Base-by-base conservation (phyloP, 2,113 vertebrate genomes). In the Oreochromis spilurus region DNA sequence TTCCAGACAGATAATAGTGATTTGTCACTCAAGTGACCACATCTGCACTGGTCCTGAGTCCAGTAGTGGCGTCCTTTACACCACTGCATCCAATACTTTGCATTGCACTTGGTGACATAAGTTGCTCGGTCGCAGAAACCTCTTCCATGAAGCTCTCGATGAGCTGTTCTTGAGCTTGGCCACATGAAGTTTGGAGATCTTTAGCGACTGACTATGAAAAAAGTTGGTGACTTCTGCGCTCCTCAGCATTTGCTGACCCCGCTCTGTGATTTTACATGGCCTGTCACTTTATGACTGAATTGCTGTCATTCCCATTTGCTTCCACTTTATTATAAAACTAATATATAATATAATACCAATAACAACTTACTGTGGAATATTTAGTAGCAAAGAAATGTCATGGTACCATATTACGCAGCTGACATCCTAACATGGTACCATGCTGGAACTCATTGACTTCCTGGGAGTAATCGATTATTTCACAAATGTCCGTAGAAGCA, bases 131-230 rank as follows among this genome's bases (percentile, higher is more conserved):
- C 29, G 36, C 16, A 17, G 11, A 62, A 62, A 36, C 17, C 58
- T 36, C 29, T 60, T 29, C 55, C 55, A 58, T 16, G 26, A 29
- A 58, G 26, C 55, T 29, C 55, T 2, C 16, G 34, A 6, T 5
- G 1, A 3, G 19, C 58, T 34, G 58, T 34, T 62, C 58, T 62
- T 34, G 29, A 62, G 29, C 29, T 60, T 60, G 57, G 29, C 14
- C 0, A 0, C 26, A 60, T 31, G 29, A 60, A 31, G 5, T 34
- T 62, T 2, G 58, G 58, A 34, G 58, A 29, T 34, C 58, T 9
- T 17, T 34, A 9, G 5, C 5, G 6, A 62, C 31, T 62, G 58
- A 62, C 58, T 36, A 62, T n/a, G 0, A 62, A 36, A 31, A 36
- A 62, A 62, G 58, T 36, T 62, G 17, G 58, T 62, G 58, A 62